Evolutionary conservation across 2,113 vertebrate species (phyloP).

Genomic region (Macquaria ambigua): DNA sequence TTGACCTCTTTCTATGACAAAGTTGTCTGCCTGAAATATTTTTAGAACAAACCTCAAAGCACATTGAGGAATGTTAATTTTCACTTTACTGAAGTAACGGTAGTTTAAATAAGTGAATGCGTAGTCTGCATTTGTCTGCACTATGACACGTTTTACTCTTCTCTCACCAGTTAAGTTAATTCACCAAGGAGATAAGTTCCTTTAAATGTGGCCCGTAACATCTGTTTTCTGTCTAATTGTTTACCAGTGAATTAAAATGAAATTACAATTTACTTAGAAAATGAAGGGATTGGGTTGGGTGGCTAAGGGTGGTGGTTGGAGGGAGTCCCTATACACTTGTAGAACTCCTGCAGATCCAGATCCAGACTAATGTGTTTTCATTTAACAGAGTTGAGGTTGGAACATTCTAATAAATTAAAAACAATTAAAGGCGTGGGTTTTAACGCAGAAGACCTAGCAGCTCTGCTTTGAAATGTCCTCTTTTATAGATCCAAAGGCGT

Average conservation of each 20-base stretch:
- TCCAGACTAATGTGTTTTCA: conserved; percentile 78
- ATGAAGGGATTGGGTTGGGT: conserved; percentile 62
- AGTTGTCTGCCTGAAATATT: conserved; percentile 25
- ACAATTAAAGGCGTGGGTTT: conserved; percentile 79
- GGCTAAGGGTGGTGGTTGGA: conserved; percentile 41
- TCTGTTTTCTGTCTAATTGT: conserved; percentile 85
- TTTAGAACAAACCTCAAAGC: conserved; percentile 48
- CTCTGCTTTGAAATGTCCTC: conserved; percentile 68
- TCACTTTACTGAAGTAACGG: background rate
- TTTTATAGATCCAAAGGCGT: conserved; percentile 59
- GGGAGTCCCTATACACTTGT: conserved; percentile 61
- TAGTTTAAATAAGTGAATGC: conserved; percentile 47
- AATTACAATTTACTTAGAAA: conserved; percentile 85
- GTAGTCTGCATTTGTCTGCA: conserved; percentile 19
- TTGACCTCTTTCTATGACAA: background rate
- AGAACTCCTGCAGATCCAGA: conserved; percentile 75
- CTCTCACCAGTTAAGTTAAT: conserved; percentile 40
- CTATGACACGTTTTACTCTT: conserved; percentile 59
- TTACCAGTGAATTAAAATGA: conserved; percentile 83
- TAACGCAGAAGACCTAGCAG: conserved; percentile 63
- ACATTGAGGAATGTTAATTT: conserved; percentile 45
- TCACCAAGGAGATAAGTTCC: conserved; percentile 56
- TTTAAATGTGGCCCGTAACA: conserved; percentile 74
- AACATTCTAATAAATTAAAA: conserved; percentile 84
- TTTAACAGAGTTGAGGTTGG: conserved; percentile 80